phyloP scores from a whole-genome alignment of 2,888 invertebrate species.

The Gandaritis pyraliata region DNA sequence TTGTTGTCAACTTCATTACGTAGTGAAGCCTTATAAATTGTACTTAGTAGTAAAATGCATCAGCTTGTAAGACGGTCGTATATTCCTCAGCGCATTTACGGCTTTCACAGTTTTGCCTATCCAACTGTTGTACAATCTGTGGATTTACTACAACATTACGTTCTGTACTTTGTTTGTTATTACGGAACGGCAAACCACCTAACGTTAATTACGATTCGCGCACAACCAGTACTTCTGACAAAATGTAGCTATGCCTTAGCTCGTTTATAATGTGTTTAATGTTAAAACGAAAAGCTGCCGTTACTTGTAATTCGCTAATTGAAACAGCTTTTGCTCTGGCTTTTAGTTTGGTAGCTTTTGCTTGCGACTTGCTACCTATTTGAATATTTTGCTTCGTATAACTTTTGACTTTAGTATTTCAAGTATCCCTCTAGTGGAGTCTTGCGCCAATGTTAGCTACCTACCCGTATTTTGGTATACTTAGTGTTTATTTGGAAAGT shows the following conservation, averaged over 20 bases:
- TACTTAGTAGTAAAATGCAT: conserved; percentile 4
- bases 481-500: too few relatives aligned
- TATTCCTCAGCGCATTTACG: conserved; percentile 32
- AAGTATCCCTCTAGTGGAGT: background rate
- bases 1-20: background rate
- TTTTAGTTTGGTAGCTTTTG: background rate
- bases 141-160: conserved; percentile 37
- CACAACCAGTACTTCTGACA: conserved; percentile 54
- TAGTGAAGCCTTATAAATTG: background rate
- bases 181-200: conserved; percentile 40
- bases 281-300: conserved; percentile 42
- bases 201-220: conserved; percentile 47
- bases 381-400: background rate
- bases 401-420: background rate
- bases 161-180: conserved; percentile 38
- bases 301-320: conserved; percentile 34
- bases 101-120: conserved; percentile 22
- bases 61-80: conserved; percentile 21
- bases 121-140: conserved; percentile 20
- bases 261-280: conserved; percentile 49
- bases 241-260: conserved; percentile 46
- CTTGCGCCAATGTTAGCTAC: background rate
- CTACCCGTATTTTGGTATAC: too few relatives aligned
- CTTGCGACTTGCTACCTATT: background rate
- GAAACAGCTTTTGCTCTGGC: conserved; percentile 10